Base-by-base conservation (phyloP, 2,888 invertebrate genomes). In the Ferrisia virgata region DNA sequence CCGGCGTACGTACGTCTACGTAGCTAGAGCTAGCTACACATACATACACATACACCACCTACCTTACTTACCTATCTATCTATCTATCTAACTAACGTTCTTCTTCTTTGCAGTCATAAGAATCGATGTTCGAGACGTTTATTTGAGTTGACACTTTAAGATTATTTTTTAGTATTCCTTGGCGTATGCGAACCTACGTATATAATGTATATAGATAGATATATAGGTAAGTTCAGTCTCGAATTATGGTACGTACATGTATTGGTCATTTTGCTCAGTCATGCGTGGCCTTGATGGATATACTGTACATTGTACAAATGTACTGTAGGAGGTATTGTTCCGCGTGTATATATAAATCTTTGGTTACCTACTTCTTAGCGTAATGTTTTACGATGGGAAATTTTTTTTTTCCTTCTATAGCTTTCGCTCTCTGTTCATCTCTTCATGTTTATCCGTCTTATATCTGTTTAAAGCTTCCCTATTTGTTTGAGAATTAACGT, bases 141-240 rank as follows among this genome's bases (percentile, higher is more conserved):
- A 36, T 72, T 72, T 72, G 72, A 72, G 72, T 72, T 72, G 72
- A 72, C 72, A 72, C 72, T 72, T 72, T 33, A n/a, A 72, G 31
- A 72, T 25, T 72, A 33, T 72, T 72, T 72, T 72, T 72, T 28
- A 72, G 47, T 47, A 18, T 47, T 47, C 18, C 47, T 18, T 8
- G 5, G 18, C 47, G 47, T 47, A 47, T 18, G 47, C 3, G 47
- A 18, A 18, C 13, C 40, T 13, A 40, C 40, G 40, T 18, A 18
- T 9, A 2, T 18, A 47, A 47, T 15, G 47, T 47, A n/a, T 47
- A 4, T 5, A n/a, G n/a, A n/a, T n/a, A n/a, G n/a, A n/a, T n/a
- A n/a, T n/a, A n/a, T n/a, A n/a, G n/a, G n/a, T n/a, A 53, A 8
- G 53, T 18, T 22, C 2, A 33, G 72, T 33, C n/a, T 72, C 33